Base-by-base conservation (phyloP, 23 tunicate species). In the Styela clava region DNA sequence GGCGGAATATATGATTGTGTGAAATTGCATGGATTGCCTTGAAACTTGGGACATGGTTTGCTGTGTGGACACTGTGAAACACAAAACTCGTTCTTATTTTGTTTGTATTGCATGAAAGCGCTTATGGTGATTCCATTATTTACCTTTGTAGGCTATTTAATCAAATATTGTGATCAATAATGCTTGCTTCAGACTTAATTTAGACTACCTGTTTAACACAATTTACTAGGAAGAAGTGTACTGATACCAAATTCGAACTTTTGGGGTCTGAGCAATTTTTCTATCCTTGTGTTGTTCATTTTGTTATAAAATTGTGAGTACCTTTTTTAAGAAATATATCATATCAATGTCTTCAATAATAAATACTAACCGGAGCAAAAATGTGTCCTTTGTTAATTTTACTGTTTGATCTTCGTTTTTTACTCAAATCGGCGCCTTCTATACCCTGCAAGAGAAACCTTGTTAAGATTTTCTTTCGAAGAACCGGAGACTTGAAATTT, bases 41-140 rank as follows among this genome's bases (percentile, higher is more conserved):
- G 81, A 88, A 84, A 85, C 30, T 69, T 84, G 19, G 98, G 98
- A 63, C 98, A 93, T 12, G 52, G 31, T 27, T 36, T 34, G 3
- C 69, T 67, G 37, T 93, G 98, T 1, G 98, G 93, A 70, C 98
- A 93, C 31, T 91, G 98, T 21, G 86, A 65, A 87, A 84, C 7
- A 44, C 56, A 44, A 44, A 44, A 44, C 56, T 5, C 7, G 56
- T 24, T 83, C 87, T 22, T 37, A 27, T 30, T 70, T 12, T 12
- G 12, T 5, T 44, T 12, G 7, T 44, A 44, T 44, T 44, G 56
- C 56, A 44, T 44, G 56, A 7, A 5, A 5, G 56, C 56, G 56
- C 56, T 44, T 44, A 44, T 44, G 12, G 29, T 20, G 19, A 27
- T 28, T 33, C 74, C 1, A 76, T 56, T 82, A 52, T 37, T 74